Evolutionary conservation across 2,113 vertebrate species (phyloP).

Genomic region (Xenopus laevis): DNA sequence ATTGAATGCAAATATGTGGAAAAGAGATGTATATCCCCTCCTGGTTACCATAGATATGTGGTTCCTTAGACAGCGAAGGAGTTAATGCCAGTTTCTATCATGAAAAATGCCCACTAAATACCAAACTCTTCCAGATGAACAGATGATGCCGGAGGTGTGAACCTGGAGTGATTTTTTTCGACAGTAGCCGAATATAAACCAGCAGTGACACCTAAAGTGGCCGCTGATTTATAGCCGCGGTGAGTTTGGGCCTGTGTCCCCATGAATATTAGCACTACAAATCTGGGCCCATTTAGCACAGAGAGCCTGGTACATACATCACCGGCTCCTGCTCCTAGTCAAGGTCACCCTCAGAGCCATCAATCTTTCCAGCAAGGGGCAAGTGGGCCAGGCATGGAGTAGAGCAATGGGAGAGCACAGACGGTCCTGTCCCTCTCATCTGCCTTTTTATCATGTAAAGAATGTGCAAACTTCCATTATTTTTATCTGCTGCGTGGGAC

Average conservation of each 20-base stretch:
- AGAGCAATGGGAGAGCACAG: conserved; percentile 89
- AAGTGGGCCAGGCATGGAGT: conserved; percentile 86
- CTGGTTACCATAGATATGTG: no score
- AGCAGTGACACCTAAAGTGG: conserved; percentile 99
- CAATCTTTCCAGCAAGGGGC: conserved; percentile 97
- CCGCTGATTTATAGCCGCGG: conserved; percentile 95
- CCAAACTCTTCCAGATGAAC: conserved; percentile 95
- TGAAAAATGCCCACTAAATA: conserved; percentile 70
- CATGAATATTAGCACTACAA: conserved; percentile 99
- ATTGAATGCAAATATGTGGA: no score
- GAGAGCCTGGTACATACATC: conserved; percentile 99
- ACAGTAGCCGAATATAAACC: conserved; percentile 99
- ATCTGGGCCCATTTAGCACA: conserved; percentile 99
- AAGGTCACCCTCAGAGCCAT: conserved; percentile 98
- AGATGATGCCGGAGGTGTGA: conserved; percentile 92
- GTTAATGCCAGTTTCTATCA: conserved; percentile 78
- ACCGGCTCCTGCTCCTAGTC: conserved; percentile 94
- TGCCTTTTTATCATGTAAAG: conserved; percentile 99
- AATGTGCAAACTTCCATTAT: conserved; percentile 98
- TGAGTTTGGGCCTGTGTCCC: conserved; percentile 97
- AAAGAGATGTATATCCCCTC: no score
- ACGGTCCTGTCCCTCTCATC: conserved; percentile 83
- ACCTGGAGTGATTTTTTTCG: conserved; percentile 88
- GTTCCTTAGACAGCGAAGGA: conserved; percentile 1
- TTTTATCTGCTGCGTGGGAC: conserved; percentile 90